These are phyloP conservation scores for Spondyliosoma cantharus DNA, from an alignment of 2,797 vertebrate species.

Conservation along the genomic window DNA sequence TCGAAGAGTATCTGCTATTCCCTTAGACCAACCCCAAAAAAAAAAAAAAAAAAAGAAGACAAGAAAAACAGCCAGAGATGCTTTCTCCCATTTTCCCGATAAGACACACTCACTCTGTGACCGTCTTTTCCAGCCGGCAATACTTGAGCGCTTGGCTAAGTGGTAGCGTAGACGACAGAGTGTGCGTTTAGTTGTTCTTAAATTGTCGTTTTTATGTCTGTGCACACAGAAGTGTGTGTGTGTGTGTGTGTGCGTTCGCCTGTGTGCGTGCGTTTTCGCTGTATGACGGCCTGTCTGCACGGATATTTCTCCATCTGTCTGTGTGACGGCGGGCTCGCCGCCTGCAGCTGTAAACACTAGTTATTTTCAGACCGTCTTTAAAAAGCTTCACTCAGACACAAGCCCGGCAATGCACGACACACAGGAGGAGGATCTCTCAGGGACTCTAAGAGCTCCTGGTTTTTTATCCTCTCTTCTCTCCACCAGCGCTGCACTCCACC, in stretches of 20 bases:
- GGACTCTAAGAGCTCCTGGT: constrained; percentile 70
- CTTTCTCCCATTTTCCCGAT: constrained; percentile 33
- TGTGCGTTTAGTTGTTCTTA: constrained; percentile 34
- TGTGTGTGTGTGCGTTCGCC: constrained; percentile 1
- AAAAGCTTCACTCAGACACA: constrained; percentile 65
- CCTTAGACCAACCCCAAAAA: constrained; percentile 19
- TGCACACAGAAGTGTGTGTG: background rate
- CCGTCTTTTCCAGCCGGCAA: constrained; percentile 18
- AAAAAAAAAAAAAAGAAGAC: constrained; percentile 19
- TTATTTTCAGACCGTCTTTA: constrained; percentile 75
- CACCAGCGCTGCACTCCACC: constrained; percentile 42
- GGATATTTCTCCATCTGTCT: constrained; percentile 74
- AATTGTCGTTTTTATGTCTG: constrained; percentile 38
- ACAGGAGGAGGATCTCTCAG: constrained; percentile 58
- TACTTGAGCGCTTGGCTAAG: constrained; percentile 2
- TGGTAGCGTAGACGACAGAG: constrained; percentile 39
- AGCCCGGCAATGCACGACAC: constrained; percentile 41
- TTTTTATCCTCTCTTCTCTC: constrained; percentile 59
- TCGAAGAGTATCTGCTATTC: constrained; percentile 43
- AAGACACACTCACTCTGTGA: constrained; percentile 20
- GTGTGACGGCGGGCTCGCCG: constrained; percentile 55
- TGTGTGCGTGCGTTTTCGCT: constrained; percentile 27
- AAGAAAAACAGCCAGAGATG: constrained; percentile 16
- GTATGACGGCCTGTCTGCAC: constrained; percentile 65
- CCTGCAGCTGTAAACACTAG: constrained; percentile 69